Base-by-base conservation (phyloP, 2,888 invertebrate genomes). In the Euzetes globulus region DNA sequence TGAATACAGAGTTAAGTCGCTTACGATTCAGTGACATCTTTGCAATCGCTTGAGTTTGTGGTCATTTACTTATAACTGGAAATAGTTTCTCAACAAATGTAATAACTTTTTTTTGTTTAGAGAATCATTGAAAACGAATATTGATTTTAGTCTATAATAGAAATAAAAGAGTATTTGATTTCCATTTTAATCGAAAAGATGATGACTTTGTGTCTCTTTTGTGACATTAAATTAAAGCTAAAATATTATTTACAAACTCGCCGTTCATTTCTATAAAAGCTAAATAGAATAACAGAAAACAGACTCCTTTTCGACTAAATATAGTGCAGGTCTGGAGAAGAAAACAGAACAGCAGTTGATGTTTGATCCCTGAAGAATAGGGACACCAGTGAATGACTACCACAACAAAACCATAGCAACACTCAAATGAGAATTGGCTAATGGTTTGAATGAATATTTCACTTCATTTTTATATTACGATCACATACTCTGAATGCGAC, bases 371-470 rank as follows among this genome's bases (percentile, higher is more conserved):
- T 41, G 65, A 65, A 65, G 65, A 65, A 65, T 65, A 65, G 65
- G 63, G 65, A 65, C 65, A 37, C 25, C 37, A 65, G 41, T 41
- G 65, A 65, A 65, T 65, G 65, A 37, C 65, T 65, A 29, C 65
- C 65, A 65, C 65, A 65, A 65, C 65, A 65, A 65, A 65, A 65
- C 65, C 65, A 65, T 65, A 65, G 65, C 65, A 65, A 65, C 65
- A 65, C 58, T 27, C 65, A 65, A 65, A 65, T 65, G 65, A 65
- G 65, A 37, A 41, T 65, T 27, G 27, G 65, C 27, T 65, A 65
- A 65, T 65, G 65, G 65, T 41, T 65, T 65, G 19, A 65, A 65
- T 65, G 65, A 37, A 65, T 65, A 65, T 65, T 65, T 65, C 41
- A 65, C 65, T 65, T 37, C n/a, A 37, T 41, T 65, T 65, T 65